Evolutionary conservation across 2,888 invertebrate species (phyloP).

Genomic region (Aplocera efformata): DNA sequence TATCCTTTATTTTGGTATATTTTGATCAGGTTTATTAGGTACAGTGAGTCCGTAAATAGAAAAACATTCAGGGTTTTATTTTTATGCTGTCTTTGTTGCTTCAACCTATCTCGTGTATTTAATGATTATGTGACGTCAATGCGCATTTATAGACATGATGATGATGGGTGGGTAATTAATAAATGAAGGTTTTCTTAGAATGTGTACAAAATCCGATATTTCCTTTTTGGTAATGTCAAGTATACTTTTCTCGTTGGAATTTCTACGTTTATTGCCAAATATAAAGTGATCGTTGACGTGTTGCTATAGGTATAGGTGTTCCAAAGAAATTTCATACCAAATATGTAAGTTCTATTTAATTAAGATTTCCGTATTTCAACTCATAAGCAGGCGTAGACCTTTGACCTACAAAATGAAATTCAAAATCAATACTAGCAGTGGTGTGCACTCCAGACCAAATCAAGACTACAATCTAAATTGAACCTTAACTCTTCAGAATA

Average conservation of each 20-base stretch:
- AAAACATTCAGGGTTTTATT: constrained; percentile 7
- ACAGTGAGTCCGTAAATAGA: constrained; percentile 14
- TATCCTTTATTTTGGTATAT: background rate
- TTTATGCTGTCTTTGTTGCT: constrained; percentile 14
- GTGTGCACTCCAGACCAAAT: constrained; percentile 1
- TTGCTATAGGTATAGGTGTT: too few relatives aligned
- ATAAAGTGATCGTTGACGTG: too few relatives aligned
- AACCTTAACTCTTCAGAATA: background rate
- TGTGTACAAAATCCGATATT: too few relatives aligned
- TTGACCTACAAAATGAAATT: constrained; percentile 12
- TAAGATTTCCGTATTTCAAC: too few relatives aligned
- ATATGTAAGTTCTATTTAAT: too few relatives aligned
- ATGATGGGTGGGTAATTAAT: background rate
- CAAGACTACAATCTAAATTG: background rate
- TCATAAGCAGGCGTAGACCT: background rate
- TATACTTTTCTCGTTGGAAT: too few relatives aligned
- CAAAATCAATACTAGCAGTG: constrained; percentile 18
- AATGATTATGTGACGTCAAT: constrained; percentile 17
- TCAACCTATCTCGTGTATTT: constrained; percentile 15
- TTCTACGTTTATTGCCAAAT: too few relatives aligned
- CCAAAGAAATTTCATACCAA: too few relatives aligned
- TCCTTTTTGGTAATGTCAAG: too few relatives aligned
- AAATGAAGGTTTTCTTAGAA: background rate
- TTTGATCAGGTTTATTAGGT: background rate
- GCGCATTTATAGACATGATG: constrained; percentile 1